Evolutionary conservation across 2,113 vertebrate species (phyloP).

Genomic region (Donacobius atricapilla): DNA sequence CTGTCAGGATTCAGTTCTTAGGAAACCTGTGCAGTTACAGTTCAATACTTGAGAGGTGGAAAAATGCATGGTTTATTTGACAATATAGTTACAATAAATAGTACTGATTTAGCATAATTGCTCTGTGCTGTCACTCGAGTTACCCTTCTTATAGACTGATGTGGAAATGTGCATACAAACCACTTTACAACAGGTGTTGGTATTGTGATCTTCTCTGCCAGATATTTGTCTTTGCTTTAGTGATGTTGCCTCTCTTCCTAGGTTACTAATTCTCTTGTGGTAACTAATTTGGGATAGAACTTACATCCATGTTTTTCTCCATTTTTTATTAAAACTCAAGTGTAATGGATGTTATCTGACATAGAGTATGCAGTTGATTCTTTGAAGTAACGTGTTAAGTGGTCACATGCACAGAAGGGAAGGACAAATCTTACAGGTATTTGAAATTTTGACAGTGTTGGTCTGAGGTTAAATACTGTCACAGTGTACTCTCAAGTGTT

Average conservation of each 20-base stretch:
- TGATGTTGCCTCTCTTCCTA: neutral
- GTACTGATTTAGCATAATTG: neutral
- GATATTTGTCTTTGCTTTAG: neutral
- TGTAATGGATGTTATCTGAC: neutral
- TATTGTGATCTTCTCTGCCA: neutral
- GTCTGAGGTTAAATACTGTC: neutral
- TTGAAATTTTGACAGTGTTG: neutral
- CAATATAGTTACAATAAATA: neutral
- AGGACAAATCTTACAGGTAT: neutral
- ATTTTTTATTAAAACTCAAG: neutral
- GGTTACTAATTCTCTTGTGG: neutral
- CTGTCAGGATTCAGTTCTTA: neutral
- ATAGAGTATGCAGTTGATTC: neutral
- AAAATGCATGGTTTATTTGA: neutral
- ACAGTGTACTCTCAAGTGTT: neutral
- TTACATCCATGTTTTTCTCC: neutral
- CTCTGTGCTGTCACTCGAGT: neutral
- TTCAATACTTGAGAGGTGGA: neutral
- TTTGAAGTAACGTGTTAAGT: neutral
- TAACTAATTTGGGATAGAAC: neutral
- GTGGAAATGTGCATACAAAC: neutral
- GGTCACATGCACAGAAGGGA: neutral
- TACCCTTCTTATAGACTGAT: neutral
- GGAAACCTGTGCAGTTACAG: neutral
- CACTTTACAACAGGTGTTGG: neutral